These are phyloP conservation scores for Hemistola chrysoprasaria DNA, from an alignment of 2,888 invertebrate genomes.

Conservation along the genomic window DNA sequence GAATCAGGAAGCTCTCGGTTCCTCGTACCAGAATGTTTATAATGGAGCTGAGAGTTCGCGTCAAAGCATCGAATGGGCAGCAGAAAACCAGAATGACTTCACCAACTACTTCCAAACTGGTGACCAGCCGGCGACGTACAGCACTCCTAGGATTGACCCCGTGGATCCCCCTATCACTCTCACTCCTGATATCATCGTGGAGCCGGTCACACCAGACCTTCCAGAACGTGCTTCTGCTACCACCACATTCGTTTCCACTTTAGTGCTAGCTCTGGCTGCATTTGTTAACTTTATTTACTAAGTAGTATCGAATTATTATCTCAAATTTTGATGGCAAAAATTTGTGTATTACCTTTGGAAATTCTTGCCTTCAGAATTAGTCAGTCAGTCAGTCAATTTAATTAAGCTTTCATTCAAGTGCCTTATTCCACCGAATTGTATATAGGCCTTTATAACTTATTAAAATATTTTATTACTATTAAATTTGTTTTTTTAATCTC, in stretches of 20 bases:
- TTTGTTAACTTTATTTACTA: conserved; percentile 47
- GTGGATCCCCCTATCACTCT: conserved; percentile 24
- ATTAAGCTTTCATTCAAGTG: conserved; percentile 26
- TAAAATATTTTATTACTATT: conserved; percentile 22
- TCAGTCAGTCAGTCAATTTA: conserved; percentile 6
- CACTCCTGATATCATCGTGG: conserved; percentile 27
- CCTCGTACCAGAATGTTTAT: conserved; percentile 33
- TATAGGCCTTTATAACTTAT: conserved; percentile 41
- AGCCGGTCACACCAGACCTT: conserved; percentile 51
- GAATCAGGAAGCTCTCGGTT: conserved; percentile 38
- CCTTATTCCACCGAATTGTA: conserved; percentile 37
- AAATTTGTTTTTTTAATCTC: not conserved
- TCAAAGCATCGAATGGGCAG: conserved; percentile 47
- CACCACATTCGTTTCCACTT: conserved; percentile 44
- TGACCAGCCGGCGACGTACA: conserved; percentile 21
- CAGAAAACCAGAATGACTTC: conserved; percentile 41
- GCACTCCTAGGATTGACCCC: conserved; percentile 15
- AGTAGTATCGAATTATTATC: conserved; percentile 18
- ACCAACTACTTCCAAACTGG: conserved; percentile 45
- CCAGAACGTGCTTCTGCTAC: conserved; percentile 48
- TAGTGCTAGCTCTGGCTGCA: conserved; percentile 40
- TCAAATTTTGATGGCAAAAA: conserved; percentile 18
- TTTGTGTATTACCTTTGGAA: not conserved
- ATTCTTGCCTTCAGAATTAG: conserved; percentile 7
- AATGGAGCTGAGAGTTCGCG: conserved; percentile 38